phyloP scores from a whole-genome alignment of 2,888 invertebrate species.

The Drosophila diplacantha region DNA sequence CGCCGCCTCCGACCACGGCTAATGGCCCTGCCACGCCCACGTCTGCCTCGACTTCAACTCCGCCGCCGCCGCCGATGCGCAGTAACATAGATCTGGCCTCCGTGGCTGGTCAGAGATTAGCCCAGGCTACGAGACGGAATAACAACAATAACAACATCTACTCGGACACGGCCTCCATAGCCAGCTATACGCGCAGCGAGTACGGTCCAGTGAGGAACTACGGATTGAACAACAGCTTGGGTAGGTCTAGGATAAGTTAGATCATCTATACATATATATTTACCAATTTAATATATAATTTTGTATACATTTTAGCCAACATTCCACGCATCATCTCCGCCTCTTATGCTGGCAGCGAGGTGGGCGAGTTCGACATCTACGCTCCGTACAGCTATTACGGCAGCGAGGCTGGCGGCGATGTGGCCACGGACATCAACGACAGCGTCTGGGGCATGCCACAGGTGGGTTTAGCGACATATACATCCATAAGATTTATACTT shows the following conservation, averaged over 20 bases:
- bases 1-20: conserved; percentile 18
- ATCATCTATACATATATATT: too few relatives aligned
- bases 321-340: conserved; percentile 82
- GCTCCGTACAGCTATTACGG: conserved; percentile 88
- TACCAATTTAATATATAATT: background rate
- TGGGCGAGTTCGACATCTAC: conserved; percentile 89
- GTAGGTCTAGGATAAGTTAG: conserved; percentile 46
- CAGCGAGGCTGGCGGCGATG: conserved; percentile 79
- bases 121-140: conserved; percentile 57
- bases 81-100: conserved; percentile 61
- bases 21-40: conserved; percentile 26
- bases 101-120: conserved; percentile 58
- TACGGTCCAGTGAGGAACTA: conserved; percentile 75
- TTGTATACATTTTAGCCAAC: conserved; percentile 65
- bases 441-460: conserved; percentile 77
- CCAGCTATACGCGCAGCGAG: conserved; percentile 76
- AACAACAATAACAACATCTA: conserved; percentile 50
- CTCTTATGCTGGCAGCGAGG: conserved; percentile 90
- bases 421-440: conserved; percentile 77
- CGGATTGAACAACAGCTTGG: conserved; percentile 76
- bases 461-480: conserved; percentile 44
- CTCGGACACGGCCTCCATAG: conserved; percentile 72
- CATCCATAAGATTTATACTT: background rate
- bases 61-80: conserved; percentile 73
- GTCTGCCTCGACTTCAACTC: conserved; percentile 56